A percentile compares a stretch with the other conserved stretches of the same genome.
Evolutionary conservation across 2,888 invertebrate species (phyloP).

Genomic region (Serrognathus titanus): DNA sequence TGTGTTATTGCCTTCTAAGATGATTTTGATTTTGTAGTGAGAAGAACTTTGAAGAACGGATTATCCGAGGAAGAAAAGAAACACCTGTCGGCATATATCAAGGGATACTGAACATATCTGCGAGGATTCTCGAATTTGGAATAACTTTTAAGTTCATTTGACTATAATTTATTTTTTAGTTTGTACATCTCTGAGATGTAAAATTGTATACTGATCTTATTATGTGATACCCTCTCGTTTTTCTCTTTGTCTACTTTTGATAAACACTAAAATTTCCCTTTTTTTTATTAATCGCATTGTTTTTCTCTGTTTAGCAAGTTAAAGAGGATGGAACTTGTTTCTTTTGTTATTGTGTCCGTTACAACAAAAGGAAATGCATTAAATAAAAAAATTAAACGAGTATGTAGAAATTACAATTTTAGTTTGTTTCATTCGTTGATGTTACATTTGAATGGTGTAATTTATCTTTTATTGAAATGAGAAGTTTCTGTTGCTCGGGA

Average conservation of each 20-base stretch:
- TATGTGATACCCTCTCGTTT: constrained; percentile 39
- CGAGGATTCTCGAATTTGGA: not conserved
- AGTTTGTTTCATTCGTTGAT: not conserved
- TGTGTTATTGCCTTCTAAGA: not conserved
- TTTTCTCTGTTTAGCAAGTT: no score
- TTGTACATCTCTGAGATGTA: constrained; percentile 26
- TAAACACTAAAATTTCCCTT: not conserved
- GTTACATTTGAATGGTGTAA: no score
- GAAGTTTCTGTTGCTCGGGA: not conserved
- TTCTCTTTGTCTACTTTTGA: constrained; percentile 11
- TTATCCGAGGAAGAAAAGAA: constrained; percentile 78
- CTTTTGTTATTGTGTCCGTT: no score
- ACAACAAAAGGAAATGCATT: no score
- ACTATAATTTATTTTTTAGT: constrained; percentile 26
- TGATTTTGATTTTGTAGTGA: constrained; percentile 57
- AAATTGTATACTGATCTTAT: constrained; percentile 41
- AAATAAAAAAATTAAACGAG: no score
- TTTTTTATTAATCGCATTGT: no score
- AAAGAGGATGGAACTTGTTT: no score
- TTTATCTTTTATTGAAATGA: no score
- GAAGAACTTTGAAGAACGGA: constrained; percentile 77
- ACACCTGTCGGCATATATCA: constrained; percentile 70
- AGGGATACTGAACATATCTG: constrained; percentile 58
- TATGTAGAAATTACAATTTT: not conserved
- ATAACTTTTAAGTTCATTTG: constrained; percentile 20